Base-by-base conservation (phyloP, 2,113 vertebrate genomes). In the Rhynchomys soricoides region DNA sequence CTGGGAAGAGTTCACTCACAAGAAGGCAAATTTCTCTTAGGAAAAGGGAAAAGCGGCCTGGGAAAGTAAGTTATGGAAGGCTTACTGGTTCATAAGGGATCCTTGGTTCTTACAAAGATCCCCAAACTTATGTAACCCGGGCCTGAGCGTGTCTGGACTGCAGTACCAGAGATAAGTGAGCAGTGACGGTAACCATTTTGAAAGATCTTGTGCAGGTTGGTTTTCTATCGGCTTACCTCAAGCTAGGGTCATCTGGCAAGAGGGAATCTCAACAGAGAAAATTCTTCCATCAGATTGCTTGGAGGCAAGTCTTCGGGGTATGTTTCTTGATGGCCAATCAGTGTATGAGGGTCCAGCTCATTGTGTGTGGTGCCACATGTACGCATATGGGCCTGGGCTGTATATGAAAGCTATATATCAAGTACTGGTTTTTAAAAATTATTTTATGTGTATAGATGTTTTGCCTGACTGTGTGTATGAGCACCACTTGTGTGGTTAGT, bases 51-150 rank as follows among this genome's bases (percentile, higher is more conserved):
- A 40, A 0, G 16, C 59, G 9, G 11, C 52, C 31, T 52, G 22
- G 26, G 66, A 89, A 22, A 9, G 55, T 73, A 0, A 5, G 11
- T 73, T 48, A 7, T 1, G 17, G 74, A 57, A 70, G 70, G 10
- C 22, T 9, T 52, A 19, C 37, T 2, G 1, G 21, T 10, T 43
- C 9, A 7, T 4, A 59, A n/a, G 16, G 22, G 3, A 2, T 2
- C 22, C 24, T 75, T 57, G 15, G 16, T 83, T 22, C 71, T 87
- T 43, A 19, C 68, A 50, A 4, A 52, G 74, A 12, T 62, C 59
- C 21, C 59, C 22, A 55, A 71, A 31, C 15, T 77, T 48, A 12
- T 15, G 5, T 52, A 64, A 29, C 37, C 83, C 55, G 75, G 71
- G 79, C 55, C 50, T 73, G 37, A 50, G 31, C 7, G 9, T 55